Base-by-base conservation (phyloP, 2,797 vertebrate genomes). In the Typhlichthys subterraneus region DNA sequence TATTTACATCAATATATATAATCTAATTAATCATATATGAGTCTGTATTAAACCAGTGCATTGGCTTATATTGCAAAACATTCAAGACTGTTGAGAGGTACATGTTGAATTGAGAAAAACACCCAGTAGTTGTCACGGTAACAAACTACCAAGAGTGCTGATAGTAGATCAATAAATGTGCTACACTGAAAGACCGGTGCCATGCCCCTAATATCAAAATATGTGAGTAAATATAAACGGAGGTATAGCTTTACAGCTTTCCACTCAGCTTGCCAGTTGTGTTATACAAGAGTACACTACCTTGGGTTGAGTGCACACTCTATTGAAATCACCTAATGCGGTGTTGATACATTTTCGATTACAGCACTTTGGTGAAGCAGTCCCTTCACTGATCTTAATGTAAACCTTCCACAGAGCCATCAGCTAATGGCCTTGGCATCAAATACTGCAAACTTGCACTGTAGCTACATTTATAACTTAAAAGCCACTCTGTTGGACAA, bases 211-310 rank as follows among this genome's bases (percentile, higher is more conserved):
- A 50, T 45, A 51, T 57, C 63, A 62, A 66, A 59, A 60, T 60
- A 71, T 53, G 57, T 59, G 61, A 67, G 63, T 70, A 60, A 67
- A 75, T 67, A 57, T 62, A 57, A 67, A 64, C 57, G 17, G 47
- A 61, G 53, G 49, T 57, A 17, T 45, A 69, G 53, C 46, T 15
- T 12, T 45, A 31, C 42, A 33, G 63, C 59, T 52, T 56, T 11
- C 56, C 5, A 50, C 46, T 62, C 58, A 48, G 53, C 38, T 48
- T 67, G 54, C 55, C 69, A 55, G 54, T 46, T 45, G 48, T 57
- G 59, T 57, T 51, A 60, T 53, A 19, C 50, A 9, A 17, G 53
- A 61, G 50, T 55, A 15, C 31, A 29, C 23, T 29, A 29, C 23
- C 23, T 29, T 29, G 23, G 23, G 23, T 29, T 29, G 23, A 29